Evolutionary conservation across 2,113 vertebrate genomes (phyloP).

Genomic region (Antennarius striatus): DNA sequence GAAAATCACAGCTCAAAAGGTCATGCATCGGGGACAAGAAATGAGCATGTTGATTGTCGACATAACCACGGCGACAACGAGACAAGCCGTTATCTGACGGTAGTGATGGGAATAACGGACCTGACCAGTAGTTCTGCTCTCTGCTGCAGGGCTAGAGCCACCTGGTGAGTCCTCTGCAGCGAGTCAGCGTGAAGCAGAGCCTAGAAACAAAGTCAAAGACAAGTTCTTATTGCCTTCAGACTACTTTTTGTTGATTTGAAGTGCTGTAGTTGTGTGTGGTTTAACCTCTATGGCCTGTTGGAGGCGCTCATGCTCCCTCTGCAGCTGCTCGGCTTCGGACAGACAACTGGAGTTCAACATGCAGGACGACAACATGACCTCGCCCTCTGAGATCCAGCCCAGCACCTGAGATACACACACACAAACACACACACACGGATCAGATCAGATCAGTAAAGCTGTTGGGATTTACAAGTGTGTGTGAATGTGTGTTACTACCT

Average conservation of each 20-base stretch:
- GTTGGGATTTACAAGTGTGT: neutral
- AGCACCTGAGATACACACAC: slow-evolving; percentile 83
- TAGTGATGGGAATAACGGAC: slow-evolving; percentile 46
- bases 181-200: slow-evolving; percentile 97
- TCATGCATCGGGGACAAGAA: too few relatives aligned
- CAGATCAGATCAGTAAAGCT: too few relatives aligned
- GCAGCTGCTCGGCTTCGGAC: slow-evolving; percentile 96
- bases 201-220: slow-evolving; percentile 65
- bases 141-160: slow-evolving; percentile 97
- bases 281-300: slow-evolving; percentile 97
- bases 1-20: neutral
- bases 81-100: too few relatives aligned
- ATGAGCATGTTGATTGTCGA: too few relatives aligned
- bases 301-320: slow-evolving; percentile 97
- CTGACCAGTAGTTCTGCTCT: slow-evolving; percentile 93
- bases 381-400: slow-evolving; percentile 96
- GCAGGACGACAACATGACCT: slow-evolving; percentile 95
- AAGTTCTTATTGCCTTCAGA: neutral
- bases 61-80: too few relatives aligned
- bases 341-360: slow-evolving; percentile 95
- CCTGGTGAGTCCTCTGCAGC: slow-evolving; percentile 99
- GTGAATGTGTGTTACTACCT: slow-evolving; percentile 65
- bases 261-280: slow-evolving; percentile 11
- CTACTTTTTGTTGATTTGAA: neutral
- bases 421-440: slow-evolving; percentile 9